Evolutionary conservation across 1,140 invertebrate genomes (phyloP), one percentile per base, ranked within the genome.

Genomic region (Leptopilina clavipes): DNA sequence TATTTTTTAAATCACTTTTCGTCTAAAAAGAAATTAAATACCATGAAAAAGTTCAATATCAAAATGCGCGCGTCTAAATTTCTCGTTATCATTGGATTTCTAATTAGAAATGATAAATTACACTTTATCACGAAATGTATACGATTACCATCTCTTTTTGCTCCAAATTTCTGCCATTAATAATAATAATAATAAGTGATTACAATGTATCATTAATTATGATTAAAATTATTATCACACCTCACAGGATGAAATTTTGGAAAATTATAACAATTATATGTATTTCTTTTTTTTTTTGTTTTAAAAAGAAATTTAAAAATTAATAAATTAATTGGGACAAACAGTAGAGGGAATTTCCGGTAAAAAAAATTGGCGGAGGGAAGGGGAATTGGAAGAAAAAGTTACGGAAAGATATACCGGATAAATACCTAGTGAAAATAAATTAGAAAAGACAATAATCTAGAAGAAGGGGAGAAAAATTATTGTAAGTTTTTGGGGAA

Each of bases 361-460:
- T 40, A 9, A 40, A 6, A 31, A 31, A 31, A 31, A 31, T 31
- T 31, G 25, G 5, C 5, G 25, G 37, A 40, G 37, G 37, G 37
- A 1, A 22, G 14, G 22, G 14, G 25, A 31, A 65, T 37, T 59
- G 56, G n/a, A 25, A 37, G n/a, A 11, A 54, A 65, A 65, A 65
- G 25, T 37, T 31, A 31, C 5, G 1, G 14, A 65, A 65, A 59
- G 48, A 18, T 7, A 54, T 18, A 8, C 8, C 18, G 52, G 18
- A 31, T 2, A 54, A 0, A 54, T 25, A 19, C 3, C n/a, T n/a
- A 10, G 56, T 10, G 56, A 25, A 25, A 31, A 31, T 65, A 31
- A 65, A 65, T 65, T 65, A 31, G 59, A 65, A 65, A 65, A 22
- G 22, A 65, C 6, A 65, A 65, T 31, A 6, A n/a, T n/a, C n/a